Base-by-base conservation (phyloP, 1,140 invertebrate genomes). In the Drosophila pallidifrons region DNA sequence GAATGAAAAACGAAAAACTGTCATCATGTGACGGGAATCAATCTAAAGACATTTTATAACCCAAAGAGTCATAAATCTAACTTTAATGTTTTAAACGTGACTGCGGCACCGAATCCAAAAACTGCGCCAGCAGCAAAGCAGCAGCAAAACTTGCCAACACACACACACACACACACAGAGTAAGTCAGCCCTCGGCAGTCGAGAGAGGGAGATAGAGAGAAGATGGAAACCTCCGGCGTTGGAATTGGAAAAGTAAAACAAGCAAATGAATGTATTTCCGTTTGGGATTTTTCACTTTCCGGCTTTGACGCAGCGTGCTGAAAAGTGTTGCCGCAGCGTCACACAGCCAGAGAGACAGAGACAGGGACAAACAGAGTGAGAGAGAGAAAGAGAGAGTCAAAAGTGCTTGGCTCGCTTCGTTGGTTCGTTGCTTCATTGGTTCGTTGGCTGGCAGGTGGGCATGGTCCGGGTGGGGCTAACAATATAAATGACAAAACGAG, bases 1-100 rank as follows among this genome's bases (percentile, higher is more conserved):
- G 83, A 77, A 80, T 87, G 82, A 90, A 86, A 90, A 86, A 90
- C 82, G 88, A 87, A 92, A 92, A 92, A 92, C 79, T 92, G 87
- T 92, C 91, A 91, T 89, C 91, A 91, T 91, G 85, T 92, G 91
- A 92, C 81, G 91, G 87, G 83, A 92, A 92, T 92, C 91, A 92
- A 92, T 92, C 91, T 92, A 91, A 92, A 92, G 91, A 91, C 91
- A 92, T 92, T 92, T 92, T 92, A 92, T 92, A 92, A 92, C 91
- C 87, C 87, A 75, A 91, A 92, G 90, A 92, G 91, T 92, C 91
- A 92, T 92, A 92, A 92, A 92, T 92, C 91, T 92, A 92, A 92
- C 91, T 92, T 92, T 92, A 92, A 92, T 92, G 88, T 85, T 81
- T 75, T 75, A 86, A 91, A 92, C 91, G 91, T 92, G 91, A 92